Base-by-base conservation (phyloP, 2,888 invertebrate genomes). In the Dolichomitus sp. region DNA sequence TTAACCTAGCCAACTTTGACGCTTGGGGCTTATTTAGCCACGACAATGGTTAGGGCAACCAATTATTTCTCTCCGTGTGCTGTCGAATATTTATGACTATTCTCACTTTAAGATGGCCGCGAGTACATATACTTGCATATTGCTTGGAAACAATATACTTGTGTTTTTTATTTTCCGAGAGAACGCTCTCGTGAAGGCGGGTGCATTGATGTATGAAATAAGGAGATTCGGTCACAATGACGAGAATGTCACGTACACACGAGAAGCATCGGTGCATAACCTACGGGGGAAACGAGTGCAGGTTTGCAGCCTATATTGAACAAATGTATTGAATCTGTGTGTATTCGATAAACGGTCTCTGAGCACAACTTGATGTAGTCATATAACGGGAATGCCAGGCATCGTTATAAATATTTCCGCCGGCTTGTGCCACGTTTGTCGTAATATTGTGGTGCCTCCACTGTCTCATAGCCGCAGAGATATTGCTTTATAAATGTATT, bases 201-300 rank as follows among this genome's bases (percentile, higher is more conserved):
- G 77, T 83, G 84, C 85, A 87, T 77, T 84, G 86, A 85, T 80
- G 84, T 85, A 86, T 87, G 86, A 86, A 88, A 87, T 87, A 87
- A 88, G 88, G 80, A 84, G 87, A 87, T 85, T 86, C 83, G 76
- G 61, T 68, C 63, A 69, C 68, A 42, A 81, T 86, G 85, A 85
- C 84, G 78, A 85, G 84, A 83, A 85, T 83, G 88, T 87, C 88
- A 87, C 84, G 83, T 84, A 87, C 88, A 86, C 80, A 52, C 40
- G 37, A 52, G 52, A 63, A 52, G 87, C 87, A 86, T 81, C 63
- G 37, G 52, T 63, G 42, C 45, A 50, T 79, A 78, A 23, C 11
- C 40, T 52, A 50, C 9, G n/a, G 50, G 45, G 72, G 42, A 54
- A 54, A 54, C 23, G 40, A 45, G 12, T 66, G 45, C 37, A 65